Conservation (phyloP, 2,797 vertebrate genomes). For the Passerculus sandwichensis region DNA sequence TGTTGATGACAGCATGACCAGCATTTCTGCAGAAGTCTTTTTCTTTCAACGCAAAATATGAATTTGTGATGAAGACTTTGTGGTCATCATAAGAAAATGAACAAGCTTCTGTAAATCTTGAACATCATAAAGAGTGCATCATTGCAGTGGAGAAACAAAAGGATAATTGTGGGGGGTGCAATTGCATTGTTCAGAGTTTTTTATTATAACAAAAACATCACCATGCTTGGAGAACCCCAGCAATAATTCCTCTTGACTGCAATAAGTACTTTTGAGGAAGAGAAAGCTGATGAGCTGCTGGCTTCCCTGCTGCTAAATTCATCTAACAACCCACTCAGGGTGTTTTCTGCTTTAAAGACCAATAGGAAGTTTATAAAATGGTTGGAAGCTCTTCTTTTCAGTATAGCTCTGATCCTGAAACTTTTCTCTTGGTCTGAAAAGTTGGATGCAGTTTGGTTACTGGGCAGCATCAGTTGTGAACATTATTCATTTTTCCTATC, state of each 20-base stretch:
- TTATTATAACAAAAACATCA: conserved; percentile 65
- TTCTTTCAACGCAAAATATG: not conserved
- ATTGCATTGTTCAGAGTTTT: conserved; percentile 61
- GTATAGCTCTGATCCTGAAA: conserved; percentile 43
- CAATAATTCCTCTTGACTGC: conserved; percentile 79
- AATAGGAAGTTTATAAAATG: conserved; percentile 70
- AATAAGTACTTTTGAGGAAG: conserved; percentile 78
- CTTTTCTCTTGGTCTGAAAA: conserved; percentile 41
- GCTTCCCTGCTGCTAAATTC: conserved; percentile 82
- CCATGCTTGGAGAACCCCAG: conserved; percentile 63
- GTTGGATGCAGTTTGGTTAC: not conserved
- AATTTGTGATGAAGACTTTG: not conserved
- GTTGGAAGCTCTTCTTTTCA: conserved; percentile 60
- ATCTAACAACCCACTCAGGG: conserved; percentile 76
- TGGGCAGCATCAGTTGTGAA: not conserved
- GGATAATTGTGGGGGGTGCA: not conserved
- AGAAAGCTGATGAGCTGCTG: conserved; percentile 78
- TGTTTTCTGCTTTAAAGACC: conserved; percentile 76
- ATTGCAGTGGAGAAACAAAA: conserved; percentile 53
- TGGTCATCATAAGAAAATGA: not conserved
- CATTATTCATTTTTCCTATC: not conserved
- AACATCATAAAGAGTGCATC: conserved; percentile 15
- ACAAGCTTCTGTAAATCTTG: not conserved
- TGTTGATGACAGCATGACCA: not conserved
- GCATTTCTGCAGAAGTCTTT: not conserved